Conservation (phyloP, 2,888 invertebrate species). For the Dioctria rufipes region DNA sequence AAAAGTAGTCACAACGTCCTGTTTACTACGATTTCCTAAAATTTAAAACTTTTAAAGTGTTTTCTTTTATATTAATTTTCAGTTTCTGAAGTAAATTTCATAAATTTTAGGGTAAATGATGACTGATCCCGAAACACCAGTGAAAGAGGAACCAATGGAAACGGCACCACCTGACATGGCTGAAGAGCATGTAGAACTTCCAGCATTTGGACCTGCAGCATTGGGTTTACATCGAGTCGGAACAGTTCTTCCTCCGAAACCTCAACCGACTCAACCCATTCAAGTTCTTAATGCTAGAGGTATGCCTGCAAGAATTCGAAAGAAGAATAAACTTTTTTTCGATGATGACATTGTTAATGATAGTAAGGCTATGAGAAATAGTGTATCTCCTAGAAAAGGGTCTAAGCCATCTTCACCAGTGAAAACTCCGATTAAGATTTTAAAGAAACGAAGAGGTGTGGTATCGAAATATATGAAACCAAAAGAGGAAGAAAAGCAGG, state of each 20-base stretch:
- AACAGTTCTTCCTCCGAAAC: constrained; percentile 80
- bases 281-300: constrained; percentile 88
- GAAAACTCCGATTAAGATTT: constrained; percentile 73
- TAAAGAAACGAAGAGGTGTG: constrained; percentile 72
- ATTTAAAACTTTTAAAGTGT: background rate
- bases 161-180: constrained; percentile 66
- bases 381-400: constrained; percentile 70
- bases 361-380: constrained; percentile 79
- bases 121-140: constrained; percentile 38
- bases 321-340: constrained; percentile 90
- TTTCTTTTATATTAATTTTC: background rate
- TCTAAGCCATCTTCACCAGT: constrained; percentile 72
- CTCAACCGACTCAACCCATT: constrained; percentile 80
- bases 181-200: constrained; percentile 79
- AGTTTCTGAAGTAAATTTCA: background rate
- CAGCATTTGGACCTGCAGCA: constrained; percentile 84
- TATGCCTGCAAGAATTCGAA: constrained; percentile 91
- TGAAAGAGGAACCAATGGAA: constrained; percentile 17
- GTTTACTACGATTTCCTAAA: background rate
- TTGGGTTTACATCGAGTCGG: constrained; percentile 87
- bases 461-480: constrained; percentile 70
- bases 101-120: constrained; percentile 25
- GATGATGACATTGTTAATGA: constrained; percentile 91
- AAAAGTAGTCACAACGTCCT: background rate
- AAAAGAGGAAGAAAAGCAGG: constrained; percentile 59